Evolutionary conservation across 1,140 invertebrate species (phyloP), one percentile per base, ranked within the genome.

Genomic region (Trinorchestia longiramus): DNA sequence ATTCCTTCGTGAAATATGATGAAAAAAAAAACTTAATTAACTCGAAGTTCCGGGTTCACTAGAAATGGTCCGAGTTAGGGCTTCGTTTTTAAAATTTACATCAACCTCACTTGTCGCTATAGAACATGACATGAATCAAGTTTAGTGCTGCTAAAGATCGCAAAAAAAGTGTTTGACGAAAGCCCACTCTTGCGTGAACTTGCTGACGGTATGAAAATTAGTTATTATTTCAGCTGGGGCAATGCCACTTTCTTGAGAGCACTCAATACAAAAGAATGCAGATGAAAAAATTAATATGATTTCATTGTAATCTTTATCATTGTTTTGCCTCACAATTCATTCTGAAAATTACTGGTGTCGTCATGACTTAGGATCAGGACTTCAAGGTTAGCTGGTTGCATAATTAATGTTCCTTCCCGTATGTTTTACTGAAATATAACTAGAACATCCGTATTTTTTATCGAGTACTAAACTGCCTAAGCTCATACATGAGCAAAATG

Each of bases 1-100:
- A 90, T 90, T 90, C 88, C 88, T 41, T 4, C n/a, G 88, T 90
- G 88, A 90, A 42, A 43, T 90, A 43, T 90, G 88, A 90, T 90
- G 88, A 41, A 90, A 90, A n/a, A n/a, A n/a, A 90, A 90, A 90
- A 43, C 88, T 43, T 17, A 28, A 77, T 36, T 28, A 90, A 36
- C 43, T 43, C 4, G 4, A 43, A 43, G 88, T 90, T 90, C 88
- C 88, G 88, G 88, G 88, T 90, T 90, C 88, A 42, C 15, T 15
- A 43, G 41, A 90, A 90, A 42, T 91, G 36, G 88, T 91, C 43
- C 88, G 3, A 43, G 88, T 91, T 42, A 19, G 43, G 88, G 36
- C 41, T 42, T 91, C 88, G 43, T 91, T 42, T 42, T 42, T 43
- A 0, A 43, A 91, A 91, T 91, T 91, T 91, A 91, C 88, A 91